A percentile compares a stretch with the other conserved stretches of the same genome.
Conservation (phyloP, 2,113 vertebrate genomes). For the Falcunculus frontatus region DNA sequence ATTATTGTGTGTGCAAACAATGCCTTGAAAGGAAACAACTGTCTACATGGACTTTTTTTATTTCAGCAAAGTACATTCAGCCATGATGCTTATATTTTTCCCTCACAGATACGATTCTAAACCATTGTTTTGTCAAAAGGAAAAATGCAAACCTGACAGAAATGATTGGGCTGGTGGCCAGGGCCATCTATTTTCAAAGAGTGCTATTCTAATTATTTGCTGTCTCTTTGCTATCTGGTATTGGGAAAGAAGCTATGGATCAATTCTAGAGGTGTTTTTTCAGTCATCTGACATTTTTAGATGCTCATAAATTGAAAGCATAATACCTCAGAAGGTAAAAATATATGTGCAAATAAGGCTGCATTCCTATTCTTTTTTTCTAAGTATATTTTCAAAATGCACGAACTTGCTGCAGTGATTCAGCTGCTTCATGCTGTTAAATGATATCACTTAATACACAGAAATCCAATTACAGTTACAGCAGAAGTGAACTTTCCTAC, state of each 20-base stretch:
- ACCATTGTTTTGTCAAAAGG: background rate
- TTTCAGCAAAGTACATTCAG: background rate
- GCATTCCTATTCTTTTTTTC: background rate
- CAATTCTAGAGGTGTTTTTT: background rate
- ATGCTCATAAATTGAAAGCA: background rate
- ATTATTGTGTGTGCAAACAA: background rate
- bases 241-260: background rate
- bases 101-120: background rate
- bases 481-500: background rate
- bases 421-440: background rate
- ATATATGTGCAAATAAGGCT: background rate
- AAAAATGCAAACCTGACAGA: background rate
- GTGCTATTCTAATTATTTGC: background rate
- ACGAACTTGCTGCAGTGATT: background rate
- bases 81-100: background rate
- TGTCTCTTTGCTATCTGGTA: background rate
- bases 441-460: background rate
- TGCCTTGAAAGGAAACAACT: background rate
- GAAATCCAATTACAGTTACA: background rate
- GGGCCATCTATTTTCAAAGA: background rate
- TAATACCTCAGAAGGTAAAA: background rate
- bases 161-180: background rate
- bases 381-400: background rate
- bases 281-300: background rate
- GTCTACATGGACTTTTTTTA: background rate